Conservation (phyloP, 2,797 vertebrate genomes). For the Anas capensis region DNA sequence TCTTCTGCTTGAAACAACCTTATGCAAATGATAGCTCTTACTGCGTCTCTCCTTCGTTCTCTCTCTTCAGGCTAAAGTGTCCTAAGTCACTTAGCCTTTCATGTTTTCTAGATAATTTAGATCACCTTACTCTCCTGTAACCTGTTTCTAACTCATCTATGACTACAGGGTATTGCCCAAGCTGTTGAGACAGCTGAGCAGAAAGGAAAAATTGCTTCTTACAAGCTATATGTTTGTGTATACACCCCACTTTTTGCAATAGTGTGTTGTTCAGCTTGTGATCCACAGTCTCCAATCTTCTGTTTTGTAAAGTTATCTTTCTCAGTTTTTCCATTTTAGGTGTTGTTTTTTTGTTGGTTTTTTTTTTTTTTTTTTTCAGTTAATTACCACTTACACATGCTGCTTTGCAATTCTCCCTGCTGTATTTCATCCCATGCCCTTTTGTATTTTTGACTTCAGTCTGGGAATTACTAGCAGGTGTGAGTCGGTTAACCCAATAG, state of each 20-base stretch:
- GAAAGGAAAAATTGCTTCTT: background rate
- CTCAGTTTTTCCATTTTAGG: background rate
- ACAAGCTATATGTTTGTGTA: background rate
- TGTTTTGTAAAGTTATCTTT: background rate
- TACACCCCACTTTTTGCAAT: background rate
- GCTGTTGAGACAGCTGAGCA: background rate
- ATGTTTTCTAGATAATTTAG: slow-evolving; percentile 8
- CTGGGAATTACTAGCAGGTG: background rate
- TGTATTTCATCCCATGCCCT: background rate
- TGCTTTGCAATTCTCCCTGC: background rate
- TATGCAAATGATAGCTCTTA: background rate
- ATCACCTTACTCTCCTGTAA: background rate
- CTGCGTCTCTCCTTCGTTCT: background rate
- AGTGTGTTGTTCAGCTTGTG: background rate
- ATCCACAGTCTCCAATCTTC: background rate
- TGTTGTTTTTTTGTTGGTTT: no score
- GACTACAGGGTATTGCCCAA: background rate
- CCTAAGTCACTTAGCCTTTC: background rate
- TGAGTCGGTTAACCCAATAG: background rate
- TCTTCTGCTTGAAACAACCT: background rate
- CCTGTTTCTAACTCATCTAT: background rate
- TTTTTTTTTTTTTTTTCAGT: background rate
- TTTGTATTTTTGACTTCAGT: background rate
- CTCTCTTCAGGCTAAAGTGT: background rate
- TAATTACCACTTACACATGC: background rate